Base-by-base conservation (phyloP, 2,113 vertebrate species). In the Sprattus sprattus region DNA sequence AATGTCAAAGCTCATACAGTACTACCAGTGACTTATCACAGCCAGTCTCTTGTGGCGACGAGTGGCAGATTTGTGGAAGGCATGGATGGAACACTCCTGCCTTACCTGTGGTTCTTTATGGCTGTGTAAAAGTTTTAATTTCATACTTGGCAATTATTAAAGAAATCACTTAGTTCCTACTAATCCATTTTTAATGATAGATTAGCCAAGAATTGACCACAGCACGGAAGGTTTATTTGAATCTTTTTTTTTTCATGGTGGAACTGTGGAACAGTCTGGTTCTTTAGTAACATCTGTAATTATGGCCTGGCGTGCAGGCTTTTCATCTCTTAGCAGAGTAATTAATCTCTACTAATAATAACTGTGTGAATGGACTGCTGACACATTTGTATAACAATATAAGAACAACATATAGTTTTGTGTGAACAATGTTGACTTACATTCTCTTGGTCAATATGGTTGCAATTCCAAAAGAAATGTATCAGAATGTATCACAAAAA, bases 1-100 rank as follows among this genome's bases (percentile, higher is more conserved):
- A 93, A 90, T 87, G 93, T 93, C 93, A 93, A 87, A 90, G 81
- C 82, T 85, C 86, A 90, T 54, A 54, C 88, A 90, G 90, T 13
- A 25, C 25, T 2, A 71, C n/a, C 89, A 91, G 85, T 88, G 83
- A 91, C 90, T 92, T 92, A 91, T 92, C 91, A 92, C 78, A 85
- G 22, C 39, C 86, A 89, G 20, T 88, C 90, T 92, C 91, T 46
- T 82, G 88, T 89, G 93, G 85, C 89, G 78, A n/a, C 89, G 78
- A n/a, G 71, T 92, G 89, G 89, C 89, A 87, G 92, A 71, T 92
- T 91, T 83, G 86, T 83, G 84, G 44, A 82, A 78, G 82, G 80
- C 75, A 88, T 89, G 83, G 89, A 90, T 60, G 60, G 89, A 49
- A 81, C 84, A 88, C 86, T 71, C 90, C 82, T 86, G 85, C 82